Base-by-base conservation (phyloP, 2,797 vertebrate genomes). In the Oreonectes daqikongensis region DNA sequence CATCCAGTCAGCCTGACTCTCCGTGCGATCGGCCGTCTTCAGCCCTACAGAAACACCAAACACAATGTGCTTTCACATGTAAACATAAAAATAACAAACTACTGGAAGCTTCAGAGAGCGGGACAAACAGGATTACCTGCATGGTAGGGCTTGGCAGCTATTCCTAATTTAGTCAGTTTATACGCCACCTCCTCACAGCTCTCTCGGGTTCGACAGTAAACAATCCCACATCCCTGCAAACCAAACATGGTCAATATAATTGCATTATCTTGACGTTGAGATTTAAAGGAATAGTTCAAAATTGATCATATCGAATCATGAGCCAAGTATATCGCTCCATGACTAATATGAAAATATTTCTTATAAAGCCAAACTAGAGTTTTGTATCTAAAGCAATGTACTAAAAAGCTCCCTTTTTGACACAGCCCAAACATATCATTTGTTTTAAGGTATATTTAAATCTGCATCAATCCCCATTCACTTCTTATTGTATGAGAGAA, bases 161-260 rank as follows among this genome's bases (percentile, higher is more conserved):
- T 81, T 20, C 97, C 96, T 15, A 96, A 90, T 77, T 91, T 91
- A 72, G 94, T 95, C 83, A 99, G 86, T 79, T 97, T 94, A 75
- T 91, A 82, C 2, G 98, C 97, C 82, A 99, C 92, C 17, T 94
- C 95, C 81, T 98, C 97, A 88, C 98, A 99, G 75, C 89, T 82
- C 0, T 99, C 96, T 85, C 97, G 93, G 83, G 94, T 99, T 78
- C 98, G 94, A 90, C 97, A 99, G 89, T 99, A 99, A 73, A 99
- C 90, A 38, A 99, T 99, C 81, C 98, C 98, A 84, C 97, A 98
- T 11, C 90, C 91, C 97, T 99, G 88, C 66, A 63, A 72, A 32
- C 9, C 28, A 38, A 64, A 64, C 4, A 38, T 22, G 20, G 15
- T 38, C 9, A 6, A 10, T 8, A 35, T 2, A 38, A 35, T 48